Percentiles rank a stretch among this genome's conserved stretches.
Evolutionary conservation across 1,140 invertebrate species (phyloP).

Genomic region (Ctenoplectra terminalis): DNA sequence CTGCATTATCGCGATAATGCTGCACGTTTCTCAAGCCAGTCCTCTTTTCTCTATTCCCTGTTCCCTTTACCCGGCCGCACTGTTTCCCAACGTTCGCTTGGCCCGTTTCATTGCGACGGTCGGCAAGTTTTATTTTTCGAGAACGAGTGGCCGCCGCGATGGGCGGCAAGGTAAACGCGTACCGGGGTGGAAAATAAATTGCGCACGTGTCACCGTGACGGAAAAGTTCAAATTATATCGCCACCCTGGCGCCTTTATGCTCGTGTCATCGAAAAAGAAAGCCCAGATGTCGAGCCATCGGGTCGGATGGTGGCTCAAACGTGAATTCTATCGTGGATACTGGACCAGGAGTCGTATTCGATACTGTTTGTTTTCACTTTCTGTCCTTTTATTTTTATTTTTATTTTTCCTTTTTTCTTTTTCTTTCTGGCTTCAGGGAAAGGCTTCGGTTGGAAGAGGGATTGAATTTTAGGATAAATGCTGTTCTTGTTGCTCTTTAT

Average conservation of each 20-base stretch:
- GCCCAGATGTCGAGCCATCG: not conserved
- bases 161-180: not conserved
- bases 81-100: not conserved
- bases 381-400: too few species aligned
- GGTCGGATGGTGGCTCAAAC: not conserved
- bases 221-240: conserved; percentile 47
- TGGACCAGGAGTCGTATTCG: not conserved
- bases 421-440: not conserved
- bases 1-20: conserved; percentile 45
- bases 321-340: conserved; percentile 5
- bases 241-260: not conserved
- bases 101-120: conserved; percentile 20
- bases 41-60: not conserved
- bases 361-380: not conserved
- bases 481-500: too few species aligned
- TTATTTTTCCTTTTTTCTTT: too few species aligned
- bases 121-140: conserved; percentile 42
- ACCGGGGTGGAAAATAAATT: conserved; percentile 26
- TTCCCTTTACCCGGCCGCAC: too few species aligned
- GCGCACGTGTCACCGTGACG: conserved; percentile 38
- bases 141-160: conserved; percentile 3
- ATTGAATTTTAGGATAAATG: too few species aligned
- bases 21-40: conserved; percentile 3
- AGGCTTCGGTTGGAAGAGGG: too few species aligned
- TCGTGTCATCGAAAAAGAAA: conserved; percentile 32